These are phyloP conservation scores for Diadophis punctatus DNA, from an alignment of 2,113 vertebrate genomes.

Conservation along the genomic window DNA sequence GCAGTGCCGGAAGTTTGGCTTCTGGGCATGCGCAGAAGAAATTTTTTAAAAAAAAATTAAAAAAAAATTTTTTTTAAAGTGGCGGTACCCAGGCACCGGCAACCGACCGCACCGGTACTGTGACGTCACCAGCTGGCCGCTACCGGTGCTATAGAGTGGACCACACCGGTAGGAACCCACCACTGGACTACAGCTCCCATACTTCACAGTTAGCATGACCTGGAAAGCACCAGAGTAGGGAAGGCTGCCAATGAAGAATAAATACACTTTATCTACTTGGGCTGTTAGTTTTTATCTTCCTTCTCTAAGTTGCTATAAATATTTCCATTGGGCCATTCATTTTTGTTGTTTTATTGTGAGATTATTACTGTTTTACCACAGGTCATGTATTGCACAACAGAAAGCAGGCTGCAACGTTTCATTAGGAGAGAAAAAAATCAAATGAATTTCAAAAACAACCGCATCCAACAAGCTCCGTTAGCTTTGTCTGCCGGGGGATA, in stretches of 20 bases:
- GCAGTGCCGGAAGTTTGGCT: too few relatives aligned
- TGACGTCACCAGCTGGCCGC: too few relatives aligned
- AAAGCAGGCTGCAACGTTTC: background rate
- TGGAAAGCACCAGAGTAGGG: background rate
- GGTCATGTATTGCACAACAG: background rate
- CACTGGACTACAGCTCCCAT: background rate
- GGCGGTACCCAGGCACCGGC: too few relatives aligned
- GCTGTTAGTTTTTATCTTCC: background rate
- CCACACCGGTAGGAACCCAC: too few relatives aligned
- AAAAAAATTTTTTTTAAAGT: too few relatives aligned
- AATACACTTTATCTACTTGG: background rate
- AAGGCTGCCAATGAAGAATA: background rate
- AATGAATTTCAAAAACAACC: background rate
- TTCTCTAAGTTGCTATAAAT: background rate
- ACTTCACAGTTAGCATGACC: background rate
- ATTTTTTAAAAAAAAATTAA: too few relatives aligned
- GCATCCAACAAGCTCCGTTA: background rate
- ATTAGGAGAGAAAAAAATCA: background rate
- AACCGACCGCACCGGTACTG: too few relatives aligned
- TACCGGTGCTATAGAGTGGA: too few relatives aligned
- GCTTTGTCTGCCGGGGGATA: conserved; percentile 22
- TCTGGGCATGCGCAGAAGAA: too few relatives aligned
- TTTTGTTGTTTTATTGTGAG: background rate
- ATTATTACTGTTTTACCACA: background rate
- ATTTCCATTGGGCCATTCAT: background rate